Conservation (phyloP, 2,113 vertebrate genomes). For the Alligator mississippiensis region DNA sequence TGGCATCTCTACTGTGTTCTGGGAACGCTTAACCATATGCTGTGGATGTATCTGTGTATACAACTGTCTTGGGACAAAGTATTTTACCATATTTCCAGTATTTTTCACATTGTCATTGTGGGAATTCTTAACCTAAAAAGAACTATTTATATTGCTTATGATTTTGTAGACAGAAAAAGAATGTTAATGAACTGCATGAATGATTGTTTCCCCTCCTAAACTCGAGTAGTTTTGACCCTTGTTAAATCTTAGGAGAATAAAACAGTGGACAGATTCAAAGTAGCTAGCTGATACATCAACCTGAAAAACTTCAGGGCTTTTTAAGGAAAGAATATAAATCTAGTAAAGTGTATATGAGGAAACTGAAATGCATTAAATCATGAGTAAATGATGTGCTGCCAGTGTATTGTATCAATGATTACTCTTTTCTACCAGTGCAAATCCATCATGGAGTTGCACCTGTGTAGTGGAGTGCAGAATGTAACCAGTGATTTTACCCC, state of each 20-base stretch:
- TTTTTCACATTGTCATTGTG: not conserved
- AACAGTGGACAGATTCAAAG: not conserved
- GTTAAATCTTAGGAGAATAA: slow-evolving; percentile 1
- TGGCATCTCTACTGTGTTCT: accelerated
- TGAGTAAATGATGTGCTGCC: not conserved
- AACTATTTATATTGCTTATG: not conserved
- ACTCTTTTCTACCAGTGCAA: not conserved
- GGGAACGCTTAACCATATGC: not conserved
- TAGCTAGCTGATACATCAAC: not conserved
- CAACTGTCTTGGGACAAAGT: not conserved
- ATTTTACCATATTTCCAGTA: not conserved
- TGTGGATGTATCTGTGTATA: not conserved
- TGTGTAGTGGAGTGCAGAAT: not conserved
- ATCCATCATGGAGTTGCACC: not conserved
- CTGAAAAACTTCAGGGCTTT: not conserved
- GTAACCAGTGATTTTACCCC: not conserved
- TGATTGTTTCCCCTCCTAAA: not conserved
- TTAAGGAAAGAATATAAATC: slow-evolving; percentile 27
- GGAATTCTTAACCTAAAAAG: not conserved
- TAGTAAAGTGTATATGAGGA: not conserved
- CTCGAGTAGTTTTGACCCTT: not conserved
- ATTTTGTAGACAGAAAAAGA: slow-evolving; percentile 13
- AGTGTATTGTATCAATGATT: not conserved
- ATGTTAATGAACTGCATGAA: not conserved
- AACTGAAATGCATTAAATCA: slow-evolving; percentile 6